Conservation (phyloP, 2,797 vertebrate genomes). For the Hephaestus fuliginosus region DNA sequence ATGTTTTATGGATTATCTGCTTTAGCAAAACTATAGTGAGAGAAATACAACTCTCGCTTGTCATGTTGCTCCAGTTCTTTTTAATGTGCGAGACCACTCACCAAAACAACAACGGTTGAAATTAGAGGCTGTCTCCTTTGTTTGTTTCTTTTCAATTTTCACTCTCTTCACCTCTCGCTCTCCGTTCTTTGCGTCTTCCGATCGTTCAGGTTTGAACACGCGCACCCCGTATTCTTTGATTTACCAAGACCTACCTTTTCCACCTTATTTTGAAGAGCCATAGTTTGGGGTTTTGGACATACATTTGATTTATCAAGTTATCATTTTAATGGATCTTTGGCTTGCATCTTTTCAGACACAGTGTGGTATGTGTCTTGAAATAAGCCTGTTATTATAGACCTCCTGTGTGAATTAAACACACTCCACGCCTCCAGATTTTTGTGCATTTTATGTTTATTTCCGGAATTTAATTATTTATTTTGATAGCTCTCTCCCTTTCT, state of each 20-base stretch:
- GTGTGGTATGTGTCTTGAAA: constrained; percentile 25
- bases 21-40: constrained; percentile 80
- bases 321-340: constrained; percentile 21
- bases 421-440: constrained; percentile 32
- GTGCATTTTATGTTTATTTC: constrained; percentile 52
- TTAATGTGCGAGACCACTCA: constrained; percentile 73
- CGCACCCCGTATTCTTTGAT: constrained; percentile 44
- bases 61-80: constrained; percentile 78
- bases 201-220: constrained; percentile 30
- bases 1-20: constrained; percentile 86
- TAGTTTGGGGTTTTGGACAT: constrained; percentile 21
- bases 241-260: constrained; percentile 7
- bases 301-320: constrained; percentile 24
- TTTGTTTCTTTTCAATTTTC: constrained; percentile 58
- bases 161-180: constrained; percentile 32
- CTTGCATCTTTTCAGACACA: constrained; percentile 37
- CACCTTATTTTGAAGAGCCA: background rate
- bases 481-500: constrained; percentile 29
- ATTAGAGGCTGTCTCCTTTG: constrained; percentile 75
- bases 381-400: constrained; percentile 35
- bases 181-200: constrained; percentile 30
- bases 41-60: constrained; percentile 81
- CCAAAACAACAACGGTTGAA: constrained; percentile 71
- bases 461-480: constrained; percentile 59
- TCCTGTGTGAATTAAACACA: constrained; percentile 26